These are phyloP conservation scores for Pocillopora grandis DNA, from an alignment of 92 coral and sea anemone genomes.

Conservation along the genomic window DNA sequence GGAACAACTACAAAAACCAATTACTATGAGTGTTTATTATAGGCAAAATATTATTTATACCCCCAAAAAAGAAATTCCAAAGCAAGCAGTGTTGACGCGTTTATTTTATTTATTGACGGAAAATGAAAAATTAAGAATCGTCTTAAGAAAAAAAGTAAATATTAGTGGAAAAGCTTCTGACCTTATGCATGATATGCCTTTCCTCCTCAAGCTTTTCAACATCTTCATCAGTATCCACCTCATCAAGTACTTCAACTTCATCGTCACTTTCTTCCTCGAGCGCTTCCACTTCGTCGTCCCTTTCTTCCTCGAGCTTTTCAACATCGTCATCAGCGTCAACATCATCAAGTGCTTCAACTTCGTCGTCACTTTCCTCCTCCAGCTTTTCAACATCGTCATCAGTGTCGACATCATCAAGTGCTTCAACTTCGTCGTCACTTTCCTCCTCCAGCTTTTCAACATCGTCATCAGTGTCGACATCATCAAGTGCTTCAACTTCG, in stretches of 20 bases:
- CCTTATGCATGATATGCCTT: too few relatives aligned
- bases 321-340: not conserved
- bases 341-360: constrained; percentile 1
- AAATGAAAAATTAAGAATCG: too few relatives aligned
- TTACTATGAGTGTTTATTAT: too few relatives aligned
- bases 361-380: constrained; percentile 4
- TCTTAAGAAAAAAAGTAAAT: too few relatives aligned
- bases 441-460: not conserved
- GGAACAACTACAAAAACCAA: too few relatives aligned
- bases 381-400: constrained; percentile 10
- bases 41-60: too few relatives aligned
- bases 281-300: constrained; percentile 9
- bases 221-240: not conserved
- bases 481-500: constrained; percentile 37
- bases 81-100: too few relatives aligned
- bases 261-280: not conserved
- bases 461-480: not conserved
- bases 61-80: too few relatives aligned
- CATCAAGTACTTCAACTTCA: constrained; percentile 4
- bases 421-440: not conserved
- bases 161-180: too few relatives aligned
- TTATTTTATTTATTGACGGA: too few relatives aligned
- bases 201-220: not conserved
- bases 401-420: constrained; percentile 7
- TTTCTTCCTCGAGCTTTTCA: not conserved